Base-by-base conservation (phyloP, 2,797 vertebrate species). In the Gallirallus australis region DNA sequence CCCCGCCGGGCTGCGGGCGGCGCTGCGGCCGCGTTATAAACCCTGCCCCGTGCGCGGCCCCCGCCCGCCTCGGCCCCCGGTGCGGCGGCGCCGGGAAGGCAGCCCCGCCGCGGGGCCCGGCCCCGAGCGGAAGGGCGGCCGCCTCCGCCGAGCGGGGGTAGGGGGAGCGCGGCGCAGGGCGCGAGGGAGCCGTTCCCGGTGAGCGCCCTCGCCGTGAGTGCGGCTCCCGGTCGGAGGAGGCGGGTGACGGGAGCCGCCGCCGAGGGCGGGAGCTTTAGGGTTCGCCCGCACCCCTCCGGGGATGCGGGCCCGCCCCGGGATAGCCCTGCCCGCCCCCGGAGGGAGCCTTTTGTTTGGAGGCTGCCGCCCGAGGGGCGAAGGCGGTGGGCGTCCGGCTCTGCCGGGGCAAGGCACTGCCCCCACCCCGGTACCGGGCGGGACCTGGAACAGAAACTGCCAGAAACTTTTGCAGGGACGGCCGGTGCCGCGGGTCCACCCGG, bases 171-270 rank as follows among this genome's bases (percentile, higher is more conserved):
- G 31, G 47, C 37, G 5, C 24, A 21, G 42, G 50, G 42, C 37
- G 37, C 25, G 27, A 1, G 31, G 54, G 35, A 12, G 5, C 11
- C 30, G 48, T 11, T 5, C 21, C n/a, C 30, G 27, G 30, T 24
- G 42, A 12, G 10, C 3, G 50, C 17, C 13, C 45, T 8, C 3
- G 8, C 66, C 23, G 16, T 9, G 35, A 42, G 40, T 42, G 40
- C 30, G 5, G 0, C 18, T 5, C 13, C 42, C 3, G 6, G 0
- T 4, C 17, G 7, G 65, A 19, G 6, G 2, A 28, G 23, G 47
- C 39, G 4, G 48, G 48, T 15, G 12, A 37, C 12, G 39, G 59
- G 42, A 24, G 42, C 28, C 20, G 40, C 28, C 20, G 40, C 28
- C 40, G 40, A 42, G 40, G 40, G 40, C 40, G 40, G 40, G 40